Evolutionary conservation across 2,113 vertebrate species (phyloP).

Genomic region (Sakesphorus luctuosus): DNA sequence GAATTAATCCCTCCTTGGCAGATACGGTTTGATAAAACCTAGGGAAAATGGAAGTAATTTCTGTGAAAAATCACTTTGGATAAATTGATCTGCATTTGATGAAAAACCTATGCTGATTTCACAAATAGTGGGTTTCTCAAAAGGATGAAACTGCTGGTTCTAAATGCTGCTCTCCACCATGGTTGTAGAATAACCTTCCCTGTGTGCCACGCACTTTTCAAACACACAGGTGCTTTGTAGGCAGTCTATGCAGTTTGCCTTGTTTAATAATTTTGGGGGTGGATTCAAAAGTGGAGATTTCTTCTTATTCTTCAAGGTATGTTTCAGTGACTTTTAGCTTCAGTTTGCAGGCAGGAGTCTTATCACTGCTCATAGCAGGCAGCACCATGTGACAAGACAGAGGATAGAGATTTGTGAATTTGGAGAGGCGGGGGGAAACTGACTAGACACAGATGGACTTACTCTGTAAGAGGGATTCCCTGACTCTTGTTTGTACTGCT

Average conservation of each 20-base stretch:
- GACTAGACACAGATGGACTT: neutral
- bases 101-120: neutral
- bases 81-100: neutral
- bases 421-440: neutral
- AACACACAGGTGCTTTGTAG: neutral
- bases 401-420: neutral
- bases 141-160: neutral
- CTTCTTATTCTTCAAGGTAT: neutral
- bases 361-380: neutral
- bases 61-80: neutral
- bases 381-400: neutral
- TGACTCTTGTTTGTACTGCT: neutral
- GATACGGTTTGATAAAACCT: neutral
- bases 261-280: neutral
- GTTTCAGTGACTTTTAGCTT: neutral
- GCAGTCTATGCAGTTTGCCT: neutral
- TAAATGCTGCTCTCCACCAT: neutral
- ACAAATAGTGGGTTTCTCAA: neutral
- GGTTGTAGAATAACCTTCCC: fast-evolving
- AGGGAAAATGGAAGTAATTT: neutral
- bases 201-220: neutral
- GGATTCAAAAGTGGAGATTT: neutral
- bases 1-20: neutral
- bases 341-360: neutral
- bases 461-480: neutral